phyloP scores from a whole-genome alignment of 2,888 invertebrate genomes.

The Protodeltote pygarga region DNA sequence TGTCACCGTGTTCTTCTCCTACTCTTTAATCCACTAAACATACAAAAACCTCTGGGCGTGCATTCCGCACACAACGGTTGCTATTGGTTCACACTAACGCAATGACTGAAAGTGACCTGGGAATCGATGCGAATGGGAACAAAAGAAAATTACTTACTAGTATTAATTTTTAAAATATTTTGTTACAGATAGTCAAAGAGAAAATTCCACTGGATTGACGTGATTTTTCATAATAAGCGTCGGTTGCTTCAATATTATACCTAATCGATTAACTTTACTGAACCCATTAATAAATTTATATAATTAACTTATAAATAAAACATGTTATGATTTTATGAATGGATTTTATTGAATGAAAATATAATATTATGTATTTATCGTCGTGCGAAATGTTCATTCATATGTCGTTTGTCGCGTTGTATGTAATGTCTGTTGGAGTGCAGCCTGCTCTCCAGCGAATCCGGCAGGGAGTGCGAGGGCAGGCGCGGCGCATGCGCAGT shows the following conservation, averaged over 20 bases:
- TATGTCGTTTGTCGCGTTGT: slow-evolving; percentile 92
- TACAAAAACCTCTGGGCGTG: too few relatives aligned
- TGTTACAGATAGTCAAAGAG: slow-evolving; percentile 90
- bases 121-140: too few relatives aligned
- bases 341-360: slow-evolving; percentile 15
- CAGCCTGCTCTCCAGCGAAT: slow-evolving; percentile 93
- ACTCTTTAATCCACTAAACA: too few relatives aligned
- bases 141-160: too few relatives aligned
- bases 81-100: too few relatives aligned
- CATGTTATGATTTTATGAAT: slow-evolving; percentile 13
- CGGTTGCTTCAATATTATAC: slow-evolving; percentile 45
- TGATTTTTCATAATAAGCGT: slow-evolving; percentile 46
- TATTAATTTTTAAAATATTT: too few relatives aligned
- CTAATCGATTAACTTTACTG: slow-evolving; percentile 30
- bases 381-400: slow-evolving; percentile 94
- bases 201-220: slow-evolving; percentile 90
- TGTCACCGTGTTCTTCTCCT: too few relatives aligned
- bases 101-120: too few relatives aligned
- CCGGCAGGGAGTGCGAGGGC: slow-evolving; percentile 85
- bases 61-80: too few relatives aligned
- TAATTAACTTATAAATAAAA: slow-evolving; percentile 29
- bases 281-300: slow-evolving; percentile 12
- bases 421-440: slow-evolving; percentile 96
- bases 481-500: slow-evolving; percentile 82
- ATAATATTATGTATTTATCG: slow-evolving; percentile 71